Evolutionary conservation across 1,140 invertebrate species (phyloP).

Genomic region (Chelonus insularis): DNA sequence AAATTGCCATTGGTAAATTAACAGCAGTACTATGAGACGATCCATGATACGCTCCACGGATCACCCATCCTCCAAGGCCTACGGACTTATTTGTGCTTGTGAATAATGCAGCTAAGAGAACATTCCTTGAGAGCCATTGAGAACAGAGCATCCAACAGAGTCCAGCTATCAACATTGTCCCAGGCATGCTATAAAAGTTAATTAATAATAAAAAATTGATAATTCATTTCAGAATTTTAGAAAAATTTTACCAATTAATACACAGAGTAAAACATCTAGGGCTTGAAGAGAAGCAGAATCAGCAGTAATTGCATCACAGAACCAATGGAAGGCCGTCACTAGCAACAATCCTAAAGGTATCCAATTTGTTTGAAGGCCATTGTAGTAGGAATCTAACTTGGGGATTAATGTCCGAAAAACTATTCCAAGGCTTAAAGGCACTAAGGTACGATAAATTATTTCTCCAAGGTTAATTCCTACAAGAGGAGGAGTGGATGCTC

Average conservation of each 20-base stretch:
- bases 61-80: slow-evolving; percentile 51
- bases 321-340: slow-evolving; percentile 53
- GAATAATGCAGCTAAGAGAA: slow-evolving; percentile 49
- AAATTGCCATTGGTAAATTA: slow-evolving; percentile 50
- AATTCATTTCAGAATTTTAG: too few species aligned
- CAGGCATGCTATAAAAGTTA: slow-evolving; percentile 46
- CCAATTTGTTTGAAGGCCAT: slow-evolving; percentile 41
- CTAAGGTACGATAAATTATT: slow-evolving; percentile 49
- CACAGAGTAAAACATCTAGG: slow-evolving; percentile 50
- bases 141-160: slow-evolving; percentile 53
- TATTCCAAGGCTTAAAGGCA: slow-evolving; percentile 50
- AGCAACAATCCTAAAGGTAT: slow-evolving; percentile 48
- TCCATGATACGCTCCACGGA: slow-evolving; percentile 50
- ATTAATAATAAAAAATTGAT: too few species aligned
- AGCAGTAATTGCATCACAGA: slow-evolving; percentile 51
- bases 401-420: slow-evolving; percentile 34
- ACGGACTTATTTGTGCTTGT: slow-evolving; percentile 55
- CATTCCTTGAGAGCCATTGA: slow-evolving; percentile 46
- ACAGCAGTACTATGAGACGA: slow-evolving; percentile 47
- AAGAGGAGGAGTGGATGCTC: slow-evolving; percentile 46
- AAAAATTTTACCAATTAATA: slow-evolving; percentile 50
- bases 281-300: slow-evolving; percentile 51
- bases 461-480: slow-evolving; percentile 52
- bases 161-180: slow-evolving; percentile 49
- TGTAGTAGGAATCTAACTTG: slow-evolving; percentile 31